These are phyloP conservation scores for Upupa epops DNA, from an alignment of 2,113 vertebrate genomes.

Conservation along the genomic window DNA sequence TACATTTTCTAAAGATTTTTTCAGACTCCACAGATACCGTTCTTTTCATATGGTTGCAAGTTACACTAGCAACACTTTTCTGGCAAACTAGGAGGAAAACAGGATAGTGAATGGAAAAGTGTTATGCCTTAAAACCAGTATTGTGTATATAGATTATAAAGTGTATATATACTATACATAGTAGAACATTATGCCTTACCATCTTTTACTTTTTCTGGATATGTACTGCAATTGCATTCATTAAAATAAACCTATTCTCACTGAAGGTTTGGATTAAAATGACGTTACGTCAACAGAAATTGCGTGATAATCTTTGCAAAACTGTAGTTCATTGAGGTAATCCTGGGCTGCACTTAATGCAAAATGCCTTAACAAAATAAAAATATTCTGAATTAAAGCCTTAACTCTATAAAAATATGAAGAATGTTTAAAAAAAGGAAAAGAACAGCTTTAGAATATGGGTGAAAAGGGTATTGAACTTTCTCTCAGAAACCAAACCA, in stretches of 20 bases:
- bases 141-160: not conserved
- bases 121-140: not conserved
- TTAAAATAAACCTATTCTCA: not conserved
- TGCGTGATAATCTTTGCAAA: not conserved
- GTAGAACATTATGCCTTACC: not conserved
- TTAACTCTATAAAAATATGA: not conserved
- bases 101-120: not conserved
- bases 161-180: not conserved
- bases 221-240: not conserved
- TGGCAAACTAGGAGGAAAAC: not conserved
- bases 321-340: not conserved
- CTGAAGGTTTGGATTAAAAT: not conserved
- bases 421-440: not conserved
- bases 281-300: not conserved
- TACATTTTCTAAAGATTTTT: not conserved
- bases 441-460: not conserved
- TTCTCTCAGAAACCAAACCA: not conserved
- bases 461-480: rapidly evolving
- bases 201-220: not conserved
- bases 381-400: not conserved
- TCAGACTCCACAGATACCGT: not conserved
- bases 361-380: not conserved
- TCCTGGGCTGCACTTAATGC: not conserved
- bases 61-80: not conserved
- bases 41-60: not conserved